Evolutionary conservation across 2,888 invertebrate species (phyloP).

Genomic region (Eristalinus sepulchralis): DNA sequence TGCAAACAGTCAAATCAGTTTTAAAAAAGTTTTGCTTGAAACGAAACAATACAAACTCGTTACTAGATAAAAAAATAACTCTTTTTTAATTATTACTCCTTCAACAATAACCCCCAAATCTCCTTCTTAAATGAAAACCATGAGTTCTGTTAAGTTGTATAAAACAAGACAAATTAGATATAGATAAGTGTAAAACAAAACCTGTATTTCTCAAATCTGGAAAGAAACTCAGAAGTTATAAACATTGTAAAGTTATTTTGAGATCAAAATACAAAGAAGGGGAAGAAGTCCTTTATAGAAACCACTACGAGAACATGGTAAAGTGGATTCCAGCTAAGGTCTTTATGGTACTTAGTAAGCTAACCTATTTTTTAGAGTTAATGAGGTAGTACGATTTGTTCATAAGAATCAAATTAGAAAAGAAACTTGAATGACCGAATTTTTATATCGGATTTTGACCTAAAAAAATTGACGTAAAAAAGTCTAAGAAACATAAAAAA

Average conservation of each 20-base stretch:
- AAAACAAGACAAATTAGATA: not conserved
- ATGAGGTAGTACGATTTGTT: conserved; percentile 1
- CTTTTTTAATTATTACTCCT: conserved; percentile 1
- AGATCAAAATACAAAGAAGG: conserved; percentile 17
- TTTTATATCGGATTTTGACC: conserved; percentile 7
- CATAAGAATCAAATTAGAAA: conserved; percentile 8
- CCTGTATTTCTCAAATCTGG: not conserved
- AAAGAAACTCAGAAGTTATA: not conserved
- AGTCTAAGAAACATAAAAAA: not conserved
- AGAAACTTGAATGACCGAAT: too few relatives aligned
- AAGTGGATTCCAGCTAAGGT: too few relatives aligned
- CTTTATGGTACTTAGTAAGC: not conserved
- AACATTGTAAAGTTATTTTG: not conserved
- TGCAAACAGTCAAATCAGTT: too few relatives aligned
- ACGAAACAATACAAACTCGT: not conserved
- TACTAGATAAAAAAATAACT: not conserved
- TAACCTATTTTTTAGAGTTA: conserved; percentile 17
- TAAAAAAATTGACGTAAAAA: not conserved
- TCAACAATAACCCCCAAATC: not conserved
- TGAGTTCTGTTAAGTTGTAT: conserved; percentile 7
- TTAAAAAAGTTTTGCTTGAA: too few relatives aligned
- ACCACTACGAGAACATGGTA: conserved; percentile 14
- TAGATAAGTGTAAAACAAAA: not conserved
- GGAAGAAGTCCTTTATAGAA: conserved; percentile 26
- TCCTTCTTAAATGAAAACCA: conserved; percentile 10